Percentiles rank a stretch among this genome's conserved stretches.
These are phyloP conservation scores for Nysson spinosus DNA, from an alignment of 2,888 invertebrate genomes.

Conservation along the genomic window DNA sequence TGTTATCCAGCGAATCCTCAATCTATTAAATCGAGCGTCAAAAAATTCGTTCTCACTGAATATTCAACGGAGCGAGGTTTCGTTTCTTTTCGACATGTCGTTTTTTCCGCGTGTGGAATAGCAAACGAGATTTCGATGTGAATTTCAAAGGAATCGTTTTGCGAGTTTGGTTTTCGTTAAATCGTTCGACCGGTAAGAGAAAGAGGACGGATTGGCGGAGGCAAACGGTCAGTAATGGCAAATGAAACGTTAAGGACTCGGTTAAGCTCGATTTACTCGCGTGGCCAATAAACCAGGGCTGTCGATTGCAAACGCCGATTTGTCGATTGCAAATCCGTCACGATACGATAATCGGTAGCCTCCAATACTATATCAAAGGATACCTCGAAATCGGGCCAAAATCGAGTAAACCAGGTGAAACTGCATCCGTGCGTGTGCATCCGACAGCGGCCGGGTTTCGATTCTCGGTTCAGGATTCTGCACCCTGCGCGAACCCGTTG, in stretches of 20 bases:
- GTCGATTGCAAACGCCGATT: slow-evolving; percentile 50
- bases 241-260: slow-evolving; percentile 41
- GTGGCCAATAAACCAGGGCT: slow-evolving; percentile 43
- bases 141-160: slow-evolving; percentile 8
- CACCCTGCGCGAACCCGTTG: no score
- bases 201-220: not conserved
- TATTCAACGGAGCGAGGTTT: no score
- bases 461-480: no score
- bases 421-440: slow-evolving; percentile 30
- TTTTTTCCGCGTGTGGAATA: no score
- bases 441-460: slow-evolving; percentile 28
- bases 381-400: slow-evolving; percentile 17
- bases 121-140: no score
- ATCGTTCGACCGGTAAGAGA: not conserved
- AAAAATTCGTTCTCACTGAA: no score
- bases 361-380: slow-evolving; percentile 58
- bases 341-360: slow-evolving; percentile 42
- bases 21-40: no score
- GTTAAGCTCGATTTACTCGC: slow-evolving; percentile 16
- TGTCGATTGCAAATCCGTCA: slow-evolving; percentile 33
- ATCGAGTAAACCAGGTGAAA: slow-evolving; percentile 17
- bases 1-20: no score
- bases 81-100: no score
- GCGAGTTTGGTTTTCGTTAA: not conserved
- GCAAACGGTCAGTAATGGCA: not conserved